These are phyloP conservation scores for Mylabris sibirica DNA, from an alignment of 2,888 invertebrate genomes.

Conservation along the genomic window DNA sequence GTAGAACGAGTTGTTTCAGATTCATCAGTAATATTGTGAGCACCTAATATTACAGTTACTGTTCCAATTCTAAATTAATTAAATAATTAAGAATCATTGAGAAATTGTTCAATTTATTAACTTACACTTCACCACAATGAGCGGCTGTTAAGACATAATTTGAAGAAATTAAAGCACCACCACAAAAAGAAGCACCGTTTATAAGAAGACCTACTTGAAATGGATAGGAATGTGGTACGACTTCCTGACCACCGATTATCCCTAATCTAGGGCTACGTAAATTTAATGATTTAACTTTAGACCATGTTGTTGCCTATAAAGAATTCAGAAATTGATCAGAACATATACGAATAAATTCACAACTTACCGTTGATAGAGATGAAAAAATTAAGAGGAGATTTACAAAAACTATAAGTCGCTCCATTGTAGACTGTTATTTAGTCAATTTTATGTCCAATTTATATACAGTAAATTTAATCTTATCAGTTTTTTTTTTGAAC, in stretches of 20 bases:
- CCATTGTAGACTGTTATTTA: background rate
- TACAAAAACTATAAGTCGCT: background rate
- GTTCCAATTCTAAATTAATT: slow-evolving; percentile 32
- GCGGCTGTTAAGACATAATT: slow-evolving; percentile 48
- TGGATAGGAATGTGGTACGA: slow-evolving; percentile 42
- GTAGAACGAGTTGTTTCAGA: slow-evolving; percentile 37
- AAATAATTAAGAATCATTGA: background rate
- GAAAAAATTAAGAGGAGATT: background rate
- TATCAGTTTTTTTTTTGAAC: background rate
- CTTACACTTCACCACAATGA: slow-evolving; percentile 46
- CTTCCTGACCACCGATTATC: slow-evolving; percentile 46
- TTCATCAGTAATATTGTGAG: slow-evolving; percentile 41
- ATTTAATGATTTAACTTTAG: background rate
- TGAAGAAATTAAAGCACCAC: slow-evolving; percentile 43
- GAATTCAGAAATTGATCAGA: background rate
- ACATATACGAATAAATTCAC: background rate
- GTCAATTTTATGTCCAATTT: background rate
- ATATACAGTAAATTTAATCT: background rate
- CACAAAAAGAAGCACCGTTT: slow-evolving; percentile 43
- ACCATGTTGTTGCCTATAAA: background rate
- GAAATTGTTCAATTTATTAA: slow-evolving; percentile 18
- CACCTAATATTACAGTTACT: slow-evolving; percentile 46
- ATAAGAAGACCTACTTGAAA: slow-evolving; percentile 43
- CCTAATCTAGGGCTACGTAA: background rate
- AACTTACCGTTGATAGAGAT: background rate